Evolutionary conservation across 2,797 vertebrate genomes (phyloP), one percentile per base, ranked within the genome.

Genomic region (Acipenser transmontanus): DNA sequence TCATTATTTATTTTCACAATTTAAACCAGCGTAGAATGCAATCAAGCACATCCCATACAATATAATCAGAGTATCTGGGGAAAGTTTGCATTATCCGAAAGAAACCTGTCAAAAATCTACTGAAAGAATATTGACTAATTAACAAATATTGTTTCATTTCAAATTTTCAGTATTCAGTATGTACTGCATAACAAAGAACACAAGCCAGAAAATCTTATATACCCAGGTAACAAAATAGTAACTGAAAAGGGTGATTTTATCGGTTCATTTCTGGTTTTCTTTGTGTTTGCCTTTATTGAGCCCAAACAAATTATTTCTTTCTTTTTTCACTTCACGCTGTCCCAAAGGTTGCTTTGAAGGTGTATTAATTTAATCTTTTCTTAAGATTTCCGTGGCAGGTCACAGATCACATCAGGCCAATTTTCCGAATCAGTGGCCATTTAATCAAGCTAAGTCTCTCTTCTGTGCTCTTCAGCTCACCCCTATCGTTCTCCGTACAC

Each of bases 381-480:
- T 82, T 85, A 84, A 82, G 87, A 89, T 84, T 83, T 76, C 75
- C 71, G 85, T 79, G 74, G 68, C 76, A 86, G 89, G 87, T 91
- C 87, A 89, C 85, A 88, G 89, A 91, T 92, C 90, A 87, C 87
- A 93, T 92, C 89, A 88, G 85, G 85, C 89, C 85, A 89, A 89
- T 92, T 92, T 95, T 93, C 91, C 89, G 84, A 92, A 88, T 91
- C 89, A 92, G 84, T 92, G 88, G 90, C 91, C 91, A 87, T 93
- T 93, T 94, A 93, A 93, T 94, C 92, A 94, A 94, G 89, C 89
- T 80, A 82, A 91, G 91, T 34, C 91, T 93, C 90, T 89, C 89
- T 82, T 80, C 74, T 70, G 69, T 14, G 72, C 78, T 67, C 72
- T 80, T 74, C 82, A 87, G 87, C 81, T 83, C 71, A 81, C 76